Evolutionary conservation across 2,888 invertebrate species (phyloP).

Genomic region (Atherix ibis): DNA sequence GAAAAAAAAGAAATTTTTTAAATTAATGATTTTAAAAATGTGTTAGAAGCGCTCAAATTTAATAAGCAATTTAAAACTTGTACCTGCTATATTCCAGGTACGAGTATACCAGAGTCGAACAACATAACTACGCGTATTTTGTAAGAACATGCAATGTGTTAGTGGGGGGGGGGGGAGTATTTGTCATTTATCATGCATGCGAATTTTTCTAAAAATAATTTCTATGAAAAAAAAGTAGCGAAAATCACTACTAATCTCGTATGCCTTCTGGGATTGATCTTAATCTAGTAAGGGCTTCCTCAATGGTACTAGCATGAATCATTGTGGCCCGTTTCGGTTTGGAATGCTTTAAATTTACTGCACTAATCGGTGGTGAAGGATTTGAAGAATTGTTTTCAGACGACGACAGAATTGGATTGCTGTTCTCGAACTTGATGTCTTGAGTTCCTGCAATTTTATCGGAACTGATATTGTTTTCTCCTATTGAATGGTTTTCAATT

Average conservation of each 20-base stretch:
- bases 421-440: no score
- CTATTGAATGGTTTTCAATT: background rate
- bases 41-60: background rate
- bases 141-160: no score
- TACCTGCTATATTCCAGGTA: background rate
- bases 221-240: no score
- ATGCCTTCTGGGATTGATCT: conserved; percentile 7
- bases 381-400: background rate
- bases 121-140: no score
- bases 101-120: no score
- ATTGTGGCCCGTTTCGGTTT: background rate
- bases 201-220: no score
- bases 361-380: background rate
- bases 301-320: conserved; percentile 9
- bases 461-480: background rate
- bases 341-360: no score
- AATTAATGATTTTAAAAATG: background rate
- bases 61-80: conserved; percentile 1
- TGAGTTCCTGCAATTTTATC: no score
- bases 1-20: conserved; percentile 16
- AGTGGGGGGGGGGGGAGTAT: no score
- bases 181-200: no score
- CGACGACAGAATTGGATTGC: no score
- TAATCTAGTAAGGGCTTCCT: conserved; percentile 8
- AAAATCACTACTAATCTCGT: no score